Evolutionary conservation across 2,113 vertebrate genomes (phyloP), one percentile per base, ranked within the genome.

Genomic region (Megaleporinus macrocephalus): DNA sequence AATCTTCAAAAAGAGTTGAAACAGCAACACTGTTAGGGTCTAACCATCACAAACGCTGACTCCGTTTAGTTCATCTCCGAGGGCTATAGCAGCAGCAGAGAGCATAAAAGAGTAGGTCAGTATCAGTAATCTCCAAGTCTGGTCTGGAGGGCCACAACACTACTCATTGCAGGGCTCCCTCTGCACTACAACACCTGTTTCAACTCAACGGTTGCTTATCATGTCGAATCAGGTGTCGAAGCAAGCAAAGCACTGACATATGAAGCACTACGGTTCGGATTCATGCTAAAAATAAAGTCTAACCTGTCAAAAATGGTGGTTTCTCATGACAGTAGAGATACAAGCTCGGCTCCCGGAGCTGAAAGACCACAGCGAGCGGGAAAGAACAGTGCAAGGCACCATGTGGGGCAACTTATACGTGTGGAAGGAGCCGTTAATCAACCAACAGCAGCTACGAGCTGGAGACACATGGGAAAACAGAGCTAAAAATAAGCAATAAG

Each of bases 391-490:
- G 20, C 57, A 24, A 61, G 57, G 57, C 57, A 61, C 57, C 57
- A 15, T 57, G 53, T 57, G 53, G 14, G 53, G 53, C 53, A 6
- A 18, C 53, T 61, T 61, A 61, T 24, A 61, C 9, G 20, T 57
- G 53, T 57, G 53, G 53, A 57, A 57, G 53, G 53, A 57, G 57
- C 57, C 24, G 10, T 61, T 61, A n/a, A 61, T 61, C 57, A 61
- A 61, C 57, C 57, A 61, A 61, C 57, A 61, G 57, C 57, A 61
- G 24, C 57, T n/a, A 61, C 20, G 57, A 61, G 57, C 57, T 61
- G 57, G 57, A 61, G 57, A 61, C 57, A 61, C 57, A 61, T 26
- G 11, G 57, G 57, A n/a, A 61, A 26, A 24, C 24, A 13, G 57
- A 13, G 57, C 57, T 61, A 61, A 61, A 61, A 61, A 61, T 61